Base-by-base conservation (phyloP, 1,140 invertebrate genomes). In the Dinoponera quadriceps region DNA sequence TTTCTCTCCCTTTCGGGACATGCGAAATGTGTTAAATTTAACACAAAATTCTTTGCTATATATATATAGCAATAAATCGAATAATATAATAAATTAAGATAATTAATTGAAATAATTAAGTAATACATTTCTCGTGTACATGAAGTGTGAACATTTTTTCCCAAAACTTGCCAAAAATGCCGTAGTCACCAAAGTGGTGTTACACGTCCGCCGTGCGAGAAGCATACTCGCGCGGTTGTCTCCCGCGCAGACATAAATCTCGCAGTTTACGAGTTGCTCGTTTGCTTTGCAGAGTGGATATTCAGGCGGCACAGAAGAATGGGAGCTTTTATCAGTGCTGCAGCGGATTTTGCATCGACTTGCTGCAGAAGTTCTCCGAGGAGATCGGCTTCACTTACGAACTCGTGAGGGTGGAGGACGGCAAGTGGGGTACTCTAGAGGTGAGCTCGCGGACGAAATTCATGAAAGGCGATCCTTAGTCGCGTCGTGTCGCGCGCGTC, bases 341-440 rank as follows among this genome's bases (percentile, higher is more conserved):
- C 93, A 98, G 98, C 75, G 99, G 99, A 18, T 99, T 99, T 93
- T 99, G 98, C 94, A 99, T 99, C 83, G 99, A 99, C 94, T 95
- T 99, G 25, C 95, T 99, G 62, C 97, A 98, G 90, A 98, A 98
- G 92, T 97, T 98, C 92, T 97, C 97, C 55, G 96, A 98, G 90
- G 98, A 99, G 92, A 95, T 99, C 63, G 98, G 98, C 27, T 99
- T 99, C 95, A 98, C 98, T 14, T 99, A 98, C 92, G 98, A 99
- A 90, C 95, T 99, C 62, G 97, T 98, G 51, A 95, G 98, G 84
- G 99, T 99, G 0, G 97, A 98, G 92, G 99, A 99, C 93, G 97
- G 97, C 62, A 97, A 97, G 90, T 99, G 99, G 98, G 98, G 99
- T 74, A 98, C 97, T 16, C 94, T 97, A 51, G 95, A 96, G 91